Evolutionary conservation across 2,113 vertebrate species (phyloP).

Genomic region (Azemiops feae): DNA sequence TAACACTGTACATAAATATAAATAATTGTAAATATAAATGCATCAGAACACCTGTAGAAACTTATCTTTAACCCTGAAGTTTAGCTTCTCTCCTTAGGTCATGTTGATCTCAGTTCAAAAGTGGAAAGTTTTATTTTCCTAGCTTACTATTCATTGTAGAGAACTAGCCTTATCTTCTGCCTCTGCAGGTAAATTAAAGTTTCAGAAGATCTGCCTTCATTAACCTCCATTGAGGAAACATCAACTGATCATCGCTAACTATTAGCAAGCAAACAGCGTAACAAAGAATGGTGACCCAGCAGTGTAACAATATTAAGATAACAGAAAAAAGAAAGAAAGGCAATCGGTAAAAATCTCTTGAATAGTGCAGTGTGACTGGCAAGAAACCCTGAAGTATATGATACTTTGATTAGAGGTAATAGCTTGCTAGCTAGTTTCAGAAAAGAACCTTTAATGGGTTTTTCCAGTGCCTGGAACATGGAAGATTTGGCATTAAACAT

Average conservation of each 20-base stretch:
- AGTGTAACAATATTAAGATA: conserved; percentile 19
- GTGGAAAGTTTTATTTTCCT: background rate
- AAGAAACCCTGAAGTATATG: background rate
- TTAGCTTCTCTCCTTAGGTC: conserved; percentile 11
- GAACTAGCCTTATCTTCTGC: background rate
- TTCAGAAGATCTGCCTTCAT: conserved; percentile 11
- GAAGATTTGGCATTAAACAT: background rate
- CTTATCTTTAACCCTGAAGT: background rate
- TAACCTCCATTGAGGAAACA: background rate
- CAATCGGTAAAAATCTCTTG: background rate
- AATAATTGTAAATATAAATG: background rate
- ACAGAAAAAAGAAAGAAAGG: conserved; percentile 18
- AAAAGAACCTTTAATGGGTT: background rate
- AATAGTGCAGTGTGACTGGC: background rate
- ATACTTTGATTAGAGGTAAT: conserved; percentile 12
- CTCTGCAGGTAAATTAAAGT: background rate
- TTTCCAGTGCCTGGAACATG: background rate
- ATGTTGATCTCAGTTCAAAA: background rate
- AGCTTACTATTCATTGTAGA: background rate
- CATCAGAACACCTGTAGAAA: background rate
- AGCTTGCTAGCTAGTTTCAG: background rate
- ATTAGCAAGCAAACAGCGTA: conserved; percentile 8
- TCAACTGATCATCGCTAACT: conserved; percentile 12
- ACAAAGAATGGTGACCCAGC: conserved; percentile 12
- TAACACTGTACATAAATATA: background rate